These are phyloP conservation scores for Elaeidobius kamerunicus DNA, from an alignment of 2,888 invertebrate genomes.

Conservation along the genomic window DNA sequence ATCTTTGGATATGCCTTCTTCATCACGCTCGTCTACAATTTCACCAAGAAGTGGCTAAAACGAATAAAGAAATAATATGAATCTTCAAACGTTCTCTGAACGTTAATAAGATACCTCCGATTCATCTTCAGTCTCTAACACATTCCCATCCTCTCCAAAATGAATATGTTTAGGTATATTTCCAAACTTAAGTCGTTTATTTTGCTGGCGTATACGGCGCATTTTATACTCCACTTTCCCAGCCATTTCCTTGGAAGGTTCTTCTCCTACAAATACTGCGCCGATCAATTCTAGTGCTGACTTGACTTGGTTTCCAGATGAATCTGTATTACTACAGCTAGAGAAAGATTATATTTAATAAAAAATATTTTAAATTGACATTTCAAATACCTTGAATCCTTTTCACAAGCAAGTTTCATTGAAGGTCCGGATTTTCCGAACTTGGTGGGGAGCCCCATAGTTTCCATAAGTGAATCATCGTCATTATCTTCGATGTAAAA, in stretches of 20 bases:
- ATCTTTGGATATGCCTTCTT: conserved; percentile 30
- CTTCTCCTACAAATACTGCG: conserved; percentile 48
- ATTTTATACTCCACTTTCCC: conserved; percentile 66
- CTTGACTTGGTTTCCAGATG: conserved; percentile 53
- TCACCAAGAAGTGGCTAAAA: not conserved
- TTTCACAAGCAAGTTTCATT: not conserved
- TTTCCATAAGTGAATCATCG: conserved; percentile 34
- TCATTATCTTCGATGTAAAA: conserved; percentile 32
- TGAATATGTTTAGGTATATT: conserved; percentile 58
- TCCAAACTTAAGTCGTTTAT: conserved; percentile 54
- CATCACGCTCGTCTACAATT: not conserved
- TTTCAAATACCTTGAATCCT: not conserved
- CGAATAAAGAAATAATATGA: not conserved
- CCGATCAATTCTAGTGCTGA: conserved; percentile 67
- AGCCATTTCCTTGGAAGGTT: conserved; percentile 45
- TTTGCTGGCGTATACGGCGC: conserved; percentile 55
- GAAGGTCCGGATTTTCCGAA: conserved; percentile 35
- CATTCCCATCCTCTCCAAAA: conserved; percentile 66
- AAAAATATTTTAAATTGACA: not conserved
- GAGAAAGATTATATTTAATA: not conserved
- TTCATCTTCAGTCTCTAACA: conserved; percentile 3
- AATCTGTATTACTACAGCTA: conserved; percentile 4
- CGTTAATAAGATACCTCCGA: too few species aligned
- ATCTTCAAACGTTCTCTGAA: too few species aligned
- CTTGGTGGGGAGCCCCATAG: conserved; percentile 43